phyloP scores from a whole-genome alignment of 2,797 vertebrate genomes.

The Argyrosomus regius region DNA sequence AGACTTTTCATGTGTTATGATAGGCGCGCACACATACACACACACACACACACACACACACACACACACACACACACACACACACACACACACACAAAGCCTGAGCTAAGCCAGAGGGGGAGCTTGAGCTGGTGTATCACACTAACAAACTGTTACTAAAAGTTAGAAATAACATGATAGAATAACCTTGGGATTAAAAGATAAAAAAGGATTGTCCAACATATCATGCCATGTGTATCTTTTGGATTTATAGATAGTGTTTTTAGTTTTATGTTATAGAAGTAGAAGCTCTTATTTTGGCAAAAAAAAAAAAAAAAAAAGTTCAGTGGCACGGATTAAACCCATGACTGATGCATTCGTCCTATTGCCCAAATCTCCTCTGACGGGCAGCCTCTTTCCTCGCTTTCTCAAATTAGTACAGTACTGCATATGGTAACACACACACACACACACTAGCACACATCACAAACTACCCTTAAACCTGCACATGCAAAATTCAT shows the following conservation, averaged over 20 bases:
- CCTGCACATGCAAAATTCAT: constrained; percentile 78
- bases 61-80: neutral
- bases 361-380: neutral
- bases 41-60: constrained; percentile 3
- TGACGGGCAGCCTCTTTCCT: neutral
- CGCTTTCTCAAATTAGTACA: constrained; percentile 26
- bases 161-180: neutral
- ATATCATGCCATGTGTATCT: neutral
- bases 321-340: neutral
- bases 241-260: neutral
- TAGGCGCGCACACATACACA: neutral
- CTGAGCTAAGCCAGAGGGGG: neutral
- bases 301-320: no score
- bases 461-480: no score
- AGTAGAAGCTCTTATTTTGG: neutral
- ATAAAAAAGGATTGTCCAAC: neutral
- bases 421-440: neutral
- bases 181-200: neutral
- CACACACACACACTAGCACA: constrained; percentile 16
- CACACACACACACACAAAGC: neutral
- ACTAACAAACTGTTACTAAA: neutral
- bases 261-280: neutral
- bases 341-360: neutral
- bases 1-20: constrained; percentile 14
- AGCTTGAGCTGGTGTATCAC: neutral